phyloP scores from a whole-genome alignment of 2,113 vertebrate species.

The Lophotis ruficrista region DNA sequence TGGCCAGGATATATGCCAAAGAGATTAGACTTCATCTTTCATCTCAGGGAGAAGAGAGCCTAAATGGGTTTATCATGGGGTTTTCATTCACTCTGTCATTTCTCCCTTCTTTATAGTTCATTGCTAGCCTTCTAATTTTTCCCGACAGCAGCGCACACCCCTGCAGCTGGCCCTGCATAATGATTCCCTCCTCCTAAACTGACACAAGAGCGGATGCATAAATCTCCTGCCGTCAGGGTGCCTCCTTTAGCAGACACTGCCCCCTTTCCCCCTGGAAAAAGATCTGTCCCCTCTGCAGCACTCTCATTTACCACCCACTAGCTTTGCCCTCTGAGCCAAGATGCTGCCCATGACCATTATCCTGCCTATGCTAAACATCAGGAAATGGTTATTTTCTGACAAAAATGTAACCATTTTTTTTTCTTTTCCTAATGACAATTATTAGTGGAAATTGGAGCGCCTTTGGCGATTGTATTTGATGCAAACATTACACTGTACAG shows the following conservation, averaged over 20 bases:
- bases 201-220: conserved; percentile 21
- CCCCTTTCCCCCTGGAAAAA: conserved; percentile 16
- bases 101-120: conserved; percentile 42
- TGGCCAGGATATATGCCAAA: conserved; percentile 5
- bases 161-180: conserved; percentile 65
- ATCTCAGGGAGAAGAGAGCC: background rate
- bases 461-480: background rate
- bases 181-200: conserved; percentile 46
- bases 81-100: conserved; percentile 58
- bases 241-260: conserved; percentile 1
- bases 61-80: conserved; percentile 62
- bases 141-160: conserved; percentile 48
- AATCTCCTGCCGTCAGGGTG: conserved; percentile 55
- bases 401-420: background rate
- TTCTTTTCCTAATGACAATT: conserved; percentile 9
- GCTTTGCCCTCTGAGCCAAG: conserved; percentile 22
- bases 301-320: conserved; percentile 65
- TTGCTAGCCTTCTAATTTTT: conserved; percentile 65
- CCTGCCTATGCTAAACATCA: background rate
- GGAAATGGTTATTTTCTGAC: conserved; percentile 17
- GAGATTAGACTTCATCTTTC: conserved; percentile 43
- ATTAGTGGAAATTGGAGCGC: conserved; percentile 41
- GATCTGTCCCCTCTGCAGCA: conserved; percentile 18
- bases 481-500: background rate
- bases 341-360: conserved; percentile 34